phyloP scores from a whole-genome alignment of 2,113 vertebrate species.

The Aplodontia rufa region DNA sequence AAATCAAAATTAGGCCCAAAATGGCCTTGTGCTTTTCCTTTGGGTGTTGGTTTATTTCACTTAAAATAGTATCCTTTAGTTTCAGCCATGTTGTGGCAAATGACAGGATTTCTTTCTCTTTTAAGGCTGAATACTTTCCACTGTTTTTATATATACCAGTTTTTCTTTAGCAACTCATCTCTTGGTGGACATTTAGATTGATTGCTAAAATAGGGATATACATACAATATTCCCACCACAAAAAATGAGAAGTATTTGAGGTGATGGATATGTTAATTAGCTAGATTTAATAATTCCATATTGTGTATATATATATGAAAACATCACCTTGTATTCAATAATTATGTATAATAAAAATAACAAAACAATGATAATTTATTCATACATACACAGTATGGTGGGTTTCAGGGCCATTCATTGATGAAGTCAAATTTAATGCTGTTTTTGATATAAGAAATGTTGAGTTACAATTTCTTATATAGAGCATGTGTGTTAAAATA shows the following conservation, averaged over 20 bases:
- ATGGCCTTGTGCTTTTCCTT: neutral
- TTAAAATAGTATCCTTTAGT: neutral
- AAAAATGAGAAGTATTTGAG: neutral
- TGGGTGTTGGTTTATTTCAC: neutral
- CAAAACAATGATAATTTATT: neutral
- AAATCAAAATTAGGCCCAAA: neutral
- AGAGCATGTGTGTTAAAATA: neutral
- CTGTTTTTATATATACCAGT: too few relatives aligned
- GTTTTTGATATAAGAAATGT: neutral
- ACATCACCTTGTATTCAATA: neutral
- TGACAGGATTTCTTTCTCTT: too few relatives aligned
- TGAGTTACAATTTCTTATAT: neutral
- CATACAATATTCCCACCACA: neutral
- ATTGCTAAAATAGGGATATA: neutral
- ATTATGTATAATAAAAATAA: neutral
- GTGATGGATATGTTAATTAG: neutral
- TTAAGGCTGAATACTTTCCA: neutral
- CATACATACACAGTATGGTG: neutral
- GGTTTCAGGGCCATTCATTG: neutral
- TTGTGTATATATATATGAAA: neutral
- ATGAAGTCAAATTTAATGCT: neutral
- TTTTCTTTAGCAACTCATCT: neutral
- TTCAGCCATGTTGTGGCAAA: too few relatives aligned
- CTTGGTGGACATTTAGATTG: neutral
- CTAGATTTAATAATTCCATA: neutral